Evolutionary conservation across 2,797 vertebrate species (phyloP).

Genomic region (Anguilla megastoma): DNA sequence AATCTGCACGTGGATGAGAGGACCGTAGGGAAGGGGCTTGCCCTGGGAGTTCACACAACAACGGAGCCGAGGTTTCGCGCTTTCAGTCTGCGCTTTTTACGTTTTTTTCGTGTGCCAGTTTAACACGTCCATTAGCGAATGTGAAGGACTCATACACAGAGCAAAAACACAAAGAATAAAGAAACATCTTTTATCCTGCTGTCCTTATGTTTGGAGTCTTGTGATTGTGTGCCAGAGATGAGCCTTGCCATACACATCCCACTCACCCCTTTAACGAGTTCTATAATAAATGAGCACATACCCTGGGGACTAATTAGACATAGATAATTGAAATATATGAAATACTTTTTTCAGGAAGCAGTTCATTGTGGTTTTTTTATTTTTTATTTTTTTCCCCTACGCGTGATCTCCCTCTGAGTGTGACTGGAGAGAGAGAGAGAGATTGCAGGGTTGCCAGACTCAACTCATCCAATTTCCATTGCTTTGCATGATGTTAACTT

Average conservation of each 20-base stretch:
- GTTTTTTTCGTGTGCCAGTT: not conserved
- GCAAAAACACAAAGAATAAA: not conserved
- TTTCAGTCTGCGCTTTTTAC: not conserved
- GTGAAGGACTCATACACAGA: not conserved
- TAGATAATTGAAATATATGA: conserved; percentile 15
- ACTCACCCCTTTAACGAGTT: not conserved
- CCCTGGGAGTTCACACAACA: not conserved
- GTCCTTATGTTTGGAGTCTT: not conserved
- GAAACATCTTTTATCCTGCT: not conserved
- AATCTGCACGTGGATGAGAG: not conserved
- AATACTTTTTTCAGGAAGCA: not conserved
- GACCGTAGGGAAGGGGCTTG: not conserved
- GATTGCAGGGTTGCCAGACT: not conserved
- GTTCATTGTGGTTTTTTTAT: not conserved
- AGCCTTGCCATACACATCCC: not conserved
- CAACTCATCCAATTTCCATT: no score
- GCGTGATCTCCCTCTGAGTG: not conserved
- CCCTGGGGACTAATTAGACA: conserved; percentile 19
- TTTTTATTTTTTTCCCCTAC: not conserved
- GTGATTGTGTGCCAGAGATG: not conserved
- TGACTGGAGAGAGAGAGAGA: not conserved
- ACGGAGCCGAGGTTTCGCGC: not conserved
- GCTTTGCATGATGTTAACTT: not conserved
- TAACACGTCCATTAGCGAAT: not conserved
- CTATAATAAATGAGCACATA: not conserved